These are phyloP conservation scores for Exaiptasia diaphana DNA, from an alignment of 64 coral and sea anemone genomes.

Conservation along the genomic window DNA sequence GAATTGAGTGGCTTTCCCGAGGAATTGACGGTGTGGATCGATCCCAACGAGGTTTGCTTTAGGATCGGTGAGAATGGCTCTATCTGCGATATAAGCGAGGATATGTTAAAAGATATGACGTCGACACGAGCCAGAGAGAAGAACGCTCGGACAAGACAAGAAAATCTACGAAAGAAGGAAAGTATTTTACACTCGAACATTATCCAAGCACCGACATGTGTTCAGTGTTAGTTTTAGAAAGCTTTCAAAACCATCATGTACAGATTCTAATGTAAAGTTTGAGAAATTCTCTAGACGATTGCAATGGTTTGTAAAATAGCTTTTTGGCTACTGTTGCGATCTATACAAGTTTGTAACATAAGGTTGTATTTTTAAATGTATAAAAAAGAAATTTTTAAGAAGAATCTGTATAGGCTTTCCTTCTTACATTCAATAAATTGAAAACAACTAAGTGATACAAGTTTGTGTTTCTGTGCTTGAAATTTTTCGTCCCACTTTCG, in stretches of 20 bases:
- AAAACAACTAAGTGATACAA: constrained; percentile 22
- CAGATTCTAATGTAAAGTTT: constrained; percentile 86
- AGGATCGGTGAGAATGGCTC: constrained; percentile 97
- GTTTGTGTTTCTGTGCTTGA: not conserved
- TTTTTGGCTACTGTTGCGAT: constrained; percentile 11
- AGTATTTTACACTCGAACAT: constrained; percentile 54
- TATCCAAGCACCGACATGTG: constrained; percentile 35
- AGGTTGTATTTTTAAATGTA: constrained; percentile 99
- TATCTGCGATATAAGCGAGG: constrained; percentile 69
- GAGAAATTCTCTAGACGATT: constrained; percentile 49
- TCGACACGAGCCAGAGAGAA: not conserved
- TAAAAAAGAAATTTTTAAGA: constrained; percentile 82
- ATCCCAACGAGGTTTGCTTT: constrained; percentile 91
- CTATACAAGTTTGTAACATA: constrained; percentile 86
- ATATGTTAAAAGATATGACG: constrained; percentile 38
- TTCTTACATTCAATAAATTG: constrained; percentile 65
- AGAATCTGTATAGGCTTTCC: constrained; percentile 86
- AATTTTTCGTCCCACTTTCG: not conserved
- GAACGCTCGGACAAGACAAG: not conserved
- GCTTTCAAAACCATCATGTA: constrained; percentile 43
- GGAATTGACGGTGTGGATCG: constrained; percentile 96
- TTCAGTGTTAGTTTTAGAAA: constrained; percentile 42
- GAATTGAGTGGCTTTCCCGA: constrained; percentile 66
- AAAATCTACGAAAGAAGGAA: constrained; percentile 60
- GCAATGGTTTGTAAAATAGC: constrained; percentile 64